phyloP scores from a whole-genome alignment of 2,888 invertebrate genomes.

The Cheilosia vulpina region DNA sequence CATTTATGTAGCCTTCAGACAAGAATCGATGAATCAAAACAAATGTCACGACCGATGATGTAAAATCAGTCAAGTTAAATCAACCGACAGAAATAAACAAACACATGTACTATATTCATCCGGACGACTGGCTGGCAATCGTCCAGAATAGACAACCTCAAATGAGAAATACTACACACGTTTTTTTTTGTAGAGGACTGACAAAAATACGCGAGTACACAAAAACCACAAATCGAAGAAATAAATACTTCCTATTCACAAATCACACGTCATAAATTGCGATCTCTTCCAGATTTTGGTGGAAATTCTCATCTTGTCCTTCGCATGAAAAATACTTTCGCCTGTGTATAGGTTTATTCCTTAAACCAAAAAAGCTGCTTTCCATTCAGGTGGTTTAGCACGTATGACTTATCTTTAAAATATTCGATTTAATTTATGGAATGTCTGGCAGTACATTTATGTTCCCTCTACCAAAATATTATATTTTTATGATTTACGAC shows the following conservation, averaged over 20 bases:
- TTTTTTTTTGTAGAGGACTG: neutral
- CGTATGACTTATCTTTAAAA: slow-evolving; percentile 61
- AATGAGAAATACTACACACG: slow-evolving; percentile 31
- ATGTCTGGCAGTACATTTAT: slow-evolving; percentile 62
- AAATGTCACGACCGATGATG: slow-evolving; percentile 69
- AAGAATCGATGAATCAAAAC: slow-evolving; percentile 52
- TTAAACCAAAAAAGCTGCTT: slow-evolving; percentile 55
- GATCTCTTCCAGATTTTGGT: too few species aligned
- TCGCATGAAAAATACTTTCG: neutral
- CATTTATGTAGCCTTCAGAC: neutral
- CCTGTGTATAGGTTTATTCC: slow-evolving; percentile 43
- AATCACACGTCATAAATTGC: too few species aligned
- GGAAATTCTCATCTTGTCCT: neutral
- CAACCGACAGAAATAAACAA: slow-evolving; percentile 72
- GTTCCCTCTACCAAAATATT: slow-evolving; percentile 43
- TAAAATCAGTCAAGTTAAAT: slow-evolving; percentile 73
- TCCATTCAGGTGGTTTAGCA: slow-evolving; percentile 50
- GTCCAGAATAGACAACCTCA: slow-evolving; percentile 62
- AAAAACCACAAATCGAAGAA: neutral
- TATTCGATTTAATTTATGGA: slow-evolving; percentile 63
- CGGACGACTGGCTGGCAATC: slow-evolving; percentile 64
- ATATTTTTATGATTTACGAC: slow-evolving; percentile 76
- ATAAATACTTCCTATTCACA: slow-evolving; percentile 13
- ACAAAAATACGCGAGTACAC: slow-evolving; percentile 8
- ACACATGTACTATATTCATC: slow-evolving; percentile 59